Base-by-base conservation (phyloP, 1,140 invertebrate species). In the Pomacea maculata region DNA sequence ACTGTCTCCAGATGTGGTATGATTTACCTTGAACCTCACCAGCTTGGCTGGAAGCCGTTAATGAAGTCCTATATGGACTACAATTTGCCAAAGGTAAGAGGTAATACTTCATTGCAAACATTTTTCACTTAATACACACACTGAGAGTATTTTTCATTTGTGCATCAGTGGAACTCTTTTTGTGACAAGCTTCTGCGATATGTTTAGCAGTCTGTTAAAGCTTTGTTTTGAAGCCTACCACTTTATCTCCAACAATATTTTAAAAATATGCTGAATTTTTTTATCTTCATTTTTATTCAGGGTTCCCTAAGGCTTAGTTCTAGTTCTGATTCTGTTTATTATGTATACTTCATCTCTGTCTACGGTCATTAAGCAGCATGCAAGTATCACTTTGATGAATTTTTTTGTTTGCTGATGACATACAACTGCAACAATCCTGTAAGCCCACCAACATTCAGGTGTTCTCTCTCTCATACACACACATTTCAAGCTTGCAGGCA, bases 1-100 rank as follows among this genome's bases (percentile, higher is more conserved):
- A 92, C 92, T 12, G 92, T 92, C 21, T 90, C 89, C 73, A 94
- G 96, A 64, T 92, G 91, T 87, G 92, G 92, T 76, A 91, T 91
- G 91, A 92, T 92, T 71, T 92, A 92, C 83, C 83, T 92, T 67
- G 92, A 92, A 80, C 92, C 92, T 4, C 88, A 89, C 71, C 90
- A 91, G 84, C 87, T 92, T 76, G 91, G 91, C 77, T 92, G 92
- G 92, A 83, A 83, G 79, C 91, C 91, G 25, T 86, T 91, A 34
- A 91, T 91, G 63, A 86, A 90, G 14, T 91, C 90, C 1, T 92
- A 89, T 83, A 89, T 92, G 86, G 79, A 90, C 82, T 86, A 92
- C 83, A 85, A 85, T 25, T 80, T 92, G 21, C 90, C 91, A 14
- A 83, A 85, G 54, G 73, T 74, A 57, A 34, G 57, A 61, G 3